Evolutionary conservation across 2,797 vertebrate genomes (phyloP).

Genomic region (Syngnathus rostellatus): DNA sequence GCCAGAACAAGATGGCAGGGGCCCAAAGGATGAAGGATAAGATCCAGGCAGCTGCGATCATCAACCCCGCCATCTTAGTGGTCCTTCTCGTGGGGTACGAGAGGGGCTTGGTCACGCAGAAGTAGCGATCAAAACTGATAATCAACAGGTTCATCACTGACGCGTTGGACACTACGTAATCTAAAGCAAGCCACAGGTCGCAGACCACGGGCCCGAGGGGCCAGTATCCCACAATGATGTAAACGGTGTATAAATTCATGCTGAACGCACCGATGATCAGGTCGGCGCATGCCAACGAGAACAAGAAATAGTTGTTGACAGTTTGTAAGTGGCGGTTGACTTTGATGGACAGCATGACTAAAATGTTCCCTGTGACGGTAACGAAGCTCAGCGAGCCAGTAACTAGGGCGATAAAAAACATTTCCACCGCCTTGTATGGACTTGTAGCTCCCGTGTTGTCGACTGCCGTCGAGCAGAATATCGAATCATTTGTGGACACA

Average conservation of each 20-base stretch:
- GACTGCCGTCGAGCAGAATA: slow-evolving; percentile 43
- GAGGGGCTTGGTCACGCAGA: slow-evolving; percentile 97
- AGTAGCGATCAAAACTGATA: slow-evolving; percentile 97
- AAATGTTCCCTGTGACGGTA: slow-evolving; percentile 92
- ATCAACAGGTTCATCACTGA: slow-evolving; percentile 98
- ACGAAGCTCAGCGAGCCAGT: slow-evolving; percentile 94
- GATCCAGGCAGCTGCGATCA: slow-evolving; percentile 78
- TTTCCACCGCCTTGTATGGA: slow-evolving; percentile 86
- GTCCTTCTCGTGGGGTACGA: slow-evolving; percentile 89
- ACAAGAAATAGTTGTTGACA: slow-evolving; percentile 97
- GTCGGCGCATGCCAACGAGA: slow-evolving; percentile 92
- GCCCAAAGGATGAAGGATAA: slow-evolving; percentile 98
- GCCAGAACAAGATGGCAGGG: slow-evolving; percentile 93
- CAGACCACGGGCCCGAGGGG: slow-evolving; percentile 92
- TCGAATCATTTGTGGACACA: slow-evolving; percentile 54
- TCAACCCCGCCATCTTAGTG: slow-evolving; percentile 97
- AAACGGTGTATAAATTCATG: slow-evolving; percentile 96
- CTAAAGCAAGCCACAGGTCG: slow-evolving; percentile 92
- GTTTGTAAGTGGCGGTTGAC: slow-evolving; percentile 97
- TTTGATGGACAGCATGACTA: slow-evolving; percentile 98
- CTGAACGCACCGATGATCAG: slow-evolving; percentile 95
- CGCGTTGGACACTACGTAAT: slow-evolving; percentile 95
- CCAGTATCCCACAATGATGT: slow-evolving; percentile 96
- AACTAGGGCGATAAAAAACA: slow-evolving; percentile 91
- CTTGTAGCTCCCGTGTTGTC: slow-evolving; percentile 48